phyloP scores from a whole-genome alignment of 2,113 vertebrate genomes.

The Uria lomvia region DNA sequence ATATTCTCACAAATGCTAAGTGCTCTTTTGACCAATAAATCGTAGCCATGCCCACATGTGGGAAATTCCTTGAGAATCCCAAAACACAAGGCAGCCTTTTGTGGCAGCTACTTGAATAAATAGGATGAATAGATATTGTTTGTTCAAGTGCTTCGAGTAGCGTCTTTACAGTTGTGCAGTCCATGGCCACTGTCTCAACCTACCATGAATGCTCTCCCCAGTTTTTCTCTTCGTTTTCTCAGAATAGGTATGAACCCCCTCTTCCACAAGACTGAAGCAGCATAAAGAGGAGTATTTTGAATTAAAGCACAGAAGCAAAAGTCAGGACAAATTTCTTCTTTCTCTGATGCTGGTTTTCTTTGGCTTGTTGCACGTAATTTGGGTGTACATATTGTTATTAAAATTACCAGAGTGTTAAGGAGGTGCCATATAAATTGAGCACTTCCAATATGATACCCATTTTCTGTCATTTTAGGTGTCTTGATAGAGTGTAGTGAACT shows the following conservation, averaged over 20 bases:
- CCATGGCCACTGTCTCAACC: not conserved
- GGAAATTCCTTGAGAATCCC: not conserved
- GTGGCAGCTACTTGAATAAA: not conserved
- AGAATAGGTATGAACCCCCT: not conserved
- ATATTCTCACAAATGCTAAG: not conserved
- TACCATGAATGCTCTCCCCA: not conserved
- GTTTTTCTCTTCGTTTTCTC: not conserved
- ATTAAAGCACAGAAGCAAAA: not conserved
- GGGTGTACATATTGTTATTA: not conserved
- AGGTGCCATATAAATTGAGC: not conserved
- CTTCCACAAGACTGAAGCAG: not conserved
- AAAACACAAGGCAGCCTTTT: not conserved
- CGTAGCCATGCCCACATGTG: not conserved
- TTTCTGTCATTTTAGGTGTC: not conserved
- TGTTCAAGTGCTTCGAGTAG: not conserved
- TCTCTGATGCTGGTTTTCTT: not conserved
- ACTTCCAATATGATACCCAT: not conserved
- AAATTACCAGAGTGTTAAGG: not conserved
- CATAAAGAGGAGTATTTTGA: not conserved
- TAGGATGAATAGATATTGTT: not conserved
- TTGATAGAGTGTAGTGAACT: not conserved
- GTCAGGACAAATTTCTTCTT: not conserved
- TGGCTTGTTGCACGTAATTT: not conserved
- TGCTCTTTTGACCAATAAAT: not conserved
- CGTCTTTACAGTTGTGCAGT: not conserved